These are phyloP conservation scores for Aspiorhynchus laticeps DNA, from an alignment of 2,113 vertebrate species.

Conservation along the genomic window DNA sequence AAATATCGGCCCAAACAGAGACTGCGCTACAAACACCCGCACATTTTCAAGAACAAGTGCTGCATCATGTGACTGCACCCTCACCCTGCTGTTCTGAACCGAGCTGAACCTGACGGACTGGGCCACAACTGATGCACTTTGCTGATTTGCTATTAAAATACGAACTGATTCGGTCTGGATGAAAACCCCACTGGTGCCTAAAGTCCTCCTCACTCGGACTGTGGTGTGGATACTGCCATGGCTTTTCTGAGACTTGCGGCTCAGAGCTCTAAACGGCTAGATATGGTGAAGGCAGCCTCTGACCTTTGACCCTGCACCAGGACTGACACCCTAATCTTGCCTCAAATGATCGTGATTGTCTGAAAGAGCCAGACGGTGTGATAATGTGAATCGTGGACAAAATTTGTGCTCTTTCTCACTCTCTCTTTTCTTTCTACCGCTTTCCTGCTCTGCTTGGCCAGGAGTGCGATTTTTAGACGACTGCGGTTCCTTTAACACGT, in stretches of 20 bases:
- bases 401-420: slow-evolving; percentile 28
- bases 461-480: slow-evolving; percentile 38
- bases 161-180: slow-evolving; percentile 33
- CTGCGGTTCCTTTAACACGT: slow-evolving; percentile 13
- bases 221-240: slow-evolving; percentile 52
- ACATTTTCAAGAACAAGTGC: slow-evolving; percentile 83
- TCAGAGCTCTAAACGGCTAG: neutral
- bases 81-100: neutral
- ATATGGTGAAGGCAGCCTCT: slow-evolving; percentile 1
- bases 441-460: neutral
- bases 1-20: slow-evolving; percentile 88
- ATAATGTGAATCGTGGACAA: slow-evolving; percentile 42
- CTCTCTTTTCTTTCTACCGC: slow-evolving; percentile 18
- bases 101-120: slow-evolving; percentile 21
- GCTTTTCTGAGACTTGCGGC: slow-evolving; percentile 6
- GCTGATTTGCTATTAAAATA: slow-evolving; percentile 34
- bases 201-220: slow-evolving; percentile 30
- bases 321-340: slow-evolving; percentile 28
- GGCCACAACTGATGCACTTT: slow-evolving; percentile 12
- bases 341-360: slow-evolving; percentile 23
- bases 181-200: slow-evolving; percentile 44
- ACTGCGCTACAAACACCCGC: slow-evolving; percentile 85
- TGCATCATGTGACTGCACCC: slow-evolving; percentile 81
- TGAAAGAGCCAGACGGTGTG: slow-evolving; percentile 35
- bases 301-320: slow-evolving; percentile 26